These are phyloP conservation scores for Acrobasis repandana DNA, from an alignment of 2,888 invertebrate genomes.

Conservation along the genomic window DNA sequence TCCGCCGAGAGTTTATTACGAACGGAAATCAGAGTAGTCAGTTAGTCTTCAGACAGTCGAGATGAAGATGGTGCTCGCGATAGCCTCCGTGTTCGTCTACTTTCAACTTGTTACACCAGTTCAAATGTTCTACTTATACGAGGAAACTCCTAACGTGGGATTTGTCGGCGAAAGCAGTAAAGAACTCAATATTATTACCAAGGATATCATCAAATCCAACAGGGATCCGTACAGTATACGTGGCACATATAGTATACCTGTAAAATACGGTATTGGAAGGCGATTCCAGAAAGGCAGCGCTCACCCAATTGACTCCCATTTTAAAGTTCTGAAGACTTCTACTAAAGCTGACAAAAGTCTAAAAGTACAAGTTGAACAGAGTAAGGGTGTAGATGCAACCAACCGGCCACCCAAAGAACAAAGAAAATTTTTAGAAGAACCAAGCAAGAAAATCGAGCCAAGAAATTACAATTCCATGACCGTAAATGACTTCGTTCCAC, in stretches of 20 bases:
- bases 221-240: slow-evolving; percentile 30
- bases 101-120: slow-evolving; percentile 41
- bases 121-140: slow-evolving; percentile 47
- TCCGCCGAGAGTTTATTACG: slow-evolving; percentile 46
- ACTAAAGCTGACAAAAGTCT: background rate
- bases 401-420: background rate
- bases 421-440: background rate
- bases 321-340: slow-evolving; percentile 44
- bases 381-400: background rate
- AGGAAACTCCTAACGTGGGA: slow-evolving; percentile 46
- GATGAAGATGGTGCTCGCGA: slow-evolving; percentile 48
- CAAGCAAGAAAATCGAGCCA: background rate
- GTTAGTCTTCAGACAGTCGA: slow-evolving; percentile 40
- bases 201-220: background rate
- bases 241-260: slow-evolving; percentile 37
- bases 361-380: background rate
- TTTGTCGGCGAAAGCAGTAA: slow-evolving; percentile 42
- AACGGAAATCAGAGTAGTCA: slow-evolving; percentile 33
- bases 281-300: background rate
- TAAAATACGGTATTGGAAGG: slow-evolving; percentile 1
- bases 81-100: slow-evolving; percentile 41
- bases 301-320: slow-evolving; percentile 39
- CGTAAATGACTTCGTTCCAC: background rate
- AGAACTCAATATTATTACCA: background rate
- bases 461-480: background rate